Base-by-base conservation (phyloP, 2,797 vertebrate species). In the Prionace glauca region DNA sequence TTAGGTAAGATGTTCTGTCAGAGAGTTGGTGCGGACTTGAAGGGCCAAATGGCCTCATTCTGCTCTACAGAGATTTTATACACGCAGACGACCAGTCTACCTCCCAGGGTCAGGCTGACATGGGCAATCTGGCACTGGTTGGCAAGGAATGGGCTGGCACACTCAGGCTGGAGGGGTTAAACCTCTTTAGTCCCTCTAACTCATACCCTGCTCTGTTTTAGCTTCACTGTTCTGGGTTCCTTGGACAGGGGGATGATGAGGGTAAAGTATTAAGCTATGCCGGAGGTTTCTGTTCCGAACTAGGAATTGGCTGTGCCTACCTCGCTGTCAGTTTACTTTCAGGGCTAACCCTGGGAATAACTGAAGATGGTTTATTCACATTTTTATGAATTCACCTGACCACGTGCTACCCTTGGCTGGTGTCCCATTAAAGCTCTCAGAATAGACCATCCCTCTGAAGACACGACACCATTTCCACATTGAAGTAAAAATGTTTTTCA, bases 361-460 rank as follows among this genome's bases (percentile, higher is more conserved):
- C 2, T 36, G 8, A 65, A 92, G 32, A 36, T 20, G 10, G 32
- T 22, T 92, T 92, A 60, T 88, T 32, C 8, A 22, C 20, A n/a
- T 24, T 92, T 92, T 67, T 36, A n/a, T 36, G 62, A 92, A 45
- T 41, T n/a, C 62, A 67, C n/a, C 32, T 67, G 24, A n/a, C 90
- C 20, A 67, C 32, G 10, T 67, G 18, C 32, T 65, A 36, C 32
- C 24, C 88, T n/a, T n/a, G 32, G 90, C 90, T 92, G 16, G 3
- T 22, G 7, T 92, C 62, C 62, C 90, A 92, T 67, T 67, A 67
- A 2, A 67, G 62, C 62, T 92, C 90, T 92, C 90, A 92, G 90
- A 92, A 92, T 92, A 92, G 90, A 41, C n/a, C 32, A 67, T 92
- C 56, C 90, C 90, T 92, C 90, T 92, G 20, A 92, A 92, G 90